Base-by-base conservation (phyloP, 2,888 invertebrate genomes). In the Boloria euphrosyne region DNA sequence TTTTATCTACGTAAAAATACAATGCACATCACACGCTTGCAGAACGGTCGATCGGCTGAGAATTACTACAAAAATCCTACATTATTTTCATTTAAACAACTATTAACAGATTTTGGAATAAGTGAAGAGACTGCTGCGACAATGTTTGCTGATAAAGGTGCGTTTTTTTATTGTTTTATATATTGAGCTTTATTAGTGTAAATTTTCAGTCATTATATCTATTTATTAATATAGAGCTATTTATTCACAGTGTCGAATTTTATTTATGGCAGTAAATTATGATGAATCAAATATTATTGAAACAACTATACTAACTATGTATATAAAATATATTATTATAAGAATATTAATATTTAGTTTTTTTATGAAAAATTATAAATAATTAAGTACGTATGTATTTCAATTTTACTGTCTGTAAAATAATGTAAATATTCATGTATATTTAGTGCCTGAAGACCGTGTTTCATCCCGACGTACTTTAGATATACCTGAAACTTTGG, bases 111-210 rank as follows among this genome's bases (percentile, higher is more conserved):
- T 76, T 96, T 95, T 76, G 96, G 96, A 44, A 95, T 95, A 55
- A 93, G 93, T 73, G 95, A 95, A 78, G 93, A 93, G 44, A 84
- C 93, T 66, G 94, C 94, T 57, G 93, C 95, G 74, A 94, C 94
- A 80, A 95, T 96, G 93, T 90, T 96, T 69, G 93, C 92, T 71
- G 96, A 97, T 86, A 96, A 96, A 95, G 96, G 97, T 97, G 94
- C 72, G 82, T 53, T 43, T 54, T n/a, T 4, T 5, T 51, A 43
- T 57, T 44, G 17, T 16, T 67, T 46, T 44, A 13, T 71, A 59
- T 0, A 16, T 47, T 27, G 16, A 16, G 31, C 31, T 38, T 38
- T 38, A 10, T 10, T 10, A 38, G 31, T 7, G 7, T 38, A 10
- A 38, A 38, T 38, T 10, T 38, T 38, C 31, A 38, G 3, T 38